Base-by-base conservation (phyloP, 2,888 invertebrate species). In the Lochmaea crataegi region DNA sequence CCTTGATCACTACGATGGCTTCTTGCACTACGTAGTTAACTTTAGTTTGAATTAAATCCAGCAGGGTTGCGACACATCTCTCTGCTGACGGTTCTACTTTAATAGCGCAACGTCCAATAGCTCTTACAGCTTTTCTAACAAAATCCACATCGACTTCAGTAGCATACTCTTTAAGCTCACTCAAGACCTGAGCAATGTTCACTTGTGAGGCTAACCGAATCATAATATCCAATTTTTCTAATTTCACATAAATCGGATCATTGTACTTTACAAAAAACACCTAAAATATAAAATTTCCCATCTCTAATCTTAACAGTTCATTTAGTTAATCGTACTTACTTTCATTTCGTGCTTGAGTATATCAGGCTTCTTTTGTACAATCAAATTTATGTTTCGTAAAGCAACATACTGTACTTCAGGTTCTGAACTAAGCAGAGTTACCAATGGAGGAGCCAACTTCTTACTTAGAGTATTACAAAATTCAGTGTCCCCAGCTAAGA, bases 271-370 rank as follows among this genome's bases (percentile, higher is more conserved):
- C 99, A 87, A 99, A 99, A 89, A 99, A 99, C 68, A 93, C 93
- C 90, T 90, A 83, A 0, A 71, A 81, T 16, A 18, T 41, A 66
- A 56, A 53, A 51, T 11, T 16, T 53, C 1, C 7, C n/a, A 64
- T 41, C 38, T 51, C 66, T 58, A 53, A 45, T 12, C 42, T 53
- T 0, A 26, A 22, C 18, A 42, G 22, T 38, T 32, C 51, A n/a
- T 18, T 57, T 41, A 26, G 22, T 22, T 22, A 45, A 68, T 53
- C 5, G n/a, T 41, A 22, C 60, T 67, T 73, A 96, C 97, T 90
- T 99, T 99, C 99, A 99, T 99, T 88, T 99, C 99, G 83, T 99
- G 98, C 86, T 99, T 99, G 61, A 99, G 88, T 80, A 99, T 99
- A 75, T 99, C 99, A 0, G 99, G 97, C 58, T 98, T 91, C 87